These are phyloP conservation scores for Neodiprion fabricii DNA, from an alignment of 1,140 invertebrate genomes.

Conservation along the genomic window DNA sequence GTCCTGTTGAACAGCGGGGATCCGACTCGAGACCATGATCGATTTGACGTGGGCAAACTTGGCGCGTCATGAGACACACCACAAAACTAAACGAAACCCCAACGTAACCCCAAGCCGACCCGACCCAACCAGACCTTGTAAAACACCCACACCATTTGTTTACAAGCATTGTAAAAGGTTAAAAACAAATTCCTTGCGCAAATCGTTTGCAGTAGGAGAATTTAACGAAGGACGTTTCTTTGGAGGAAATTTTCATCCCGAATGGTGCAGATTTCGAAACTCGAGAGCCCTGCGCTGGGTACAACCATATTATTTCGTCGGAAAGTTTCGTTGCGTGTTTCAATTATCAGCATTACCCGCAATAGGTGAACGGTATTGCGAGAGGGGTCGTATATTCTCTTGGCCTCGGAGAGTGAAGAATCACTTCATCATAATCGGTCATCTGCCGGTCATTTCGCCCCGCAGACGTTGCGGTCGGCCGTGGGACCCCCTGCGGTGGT, in stretches of 20 bases:
- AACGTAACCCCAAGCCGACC: no score
- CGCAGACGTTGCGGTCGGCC: neutral
- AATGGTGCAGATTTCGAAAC: no score
- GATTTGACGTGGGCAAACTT: conserved; percentile 47
- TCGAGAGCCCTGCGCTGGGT: no score
- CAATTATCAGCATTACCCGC: conserved; percentile 47
- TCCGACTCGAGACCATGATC: conserved; percentile 38
- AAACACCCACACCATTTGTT: no score
- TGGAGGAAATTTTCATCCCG: no score
- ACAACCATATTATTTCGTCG: neutral
- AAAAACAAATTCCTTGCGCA: no score
- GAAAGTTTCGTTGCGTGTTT: conserved; percentile 50
- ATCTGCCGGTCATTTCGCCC: conserved; percentile 49
- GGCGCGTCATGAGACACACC: conserved; percentile 41
- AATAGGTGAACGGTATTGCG: neutral
- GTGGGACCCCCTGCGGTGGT: conserved; percentile 4
- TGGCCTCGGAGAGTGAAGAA: conserved; percentile 36
- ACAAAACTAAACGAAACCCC: no score
- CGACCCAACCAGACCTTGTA: no score
- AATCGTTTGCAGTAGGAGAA: no score
- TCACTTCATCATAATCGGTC: conserved; percentile 63
- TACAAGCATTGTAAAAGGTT: no score
- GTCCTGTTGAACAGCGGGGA: conserved; percentile 43
- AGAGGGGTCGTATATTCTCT: conserved; percentile 39
- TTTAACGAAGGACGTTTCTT: no score